Conservation (phyloP, 2,113 vertebrate genomes). For the Equus przewalskii region DNA sequence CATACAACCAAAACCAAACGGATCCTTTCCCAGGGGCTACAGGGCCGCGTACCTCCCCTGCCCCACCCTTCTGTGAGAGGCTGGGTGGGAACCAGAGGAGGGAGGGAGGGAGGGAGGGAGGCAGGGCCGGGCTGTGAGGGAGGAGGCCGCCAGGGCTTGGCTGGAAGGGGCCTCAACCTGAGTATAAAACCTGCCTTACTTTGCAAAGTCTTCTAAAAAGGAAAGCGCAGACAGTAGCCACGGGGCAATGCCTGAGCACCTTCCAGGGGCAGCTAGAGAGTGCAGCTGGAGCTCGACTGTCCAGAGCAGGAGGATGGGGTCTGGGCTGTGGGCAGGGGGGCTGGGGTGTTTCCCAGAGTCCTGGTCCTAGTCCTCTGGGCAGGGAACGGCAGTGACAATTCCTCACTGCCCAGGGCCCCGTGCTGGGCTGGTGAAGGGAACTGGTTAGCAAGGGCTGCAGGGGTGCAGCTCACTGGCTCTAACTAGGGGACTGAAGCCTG, state of each 20-base stretch:
- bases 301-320: too few species aligned
- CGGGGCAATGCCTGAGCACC: neutral
- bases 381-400: neutral
- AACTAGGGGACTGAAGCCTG: neutral
- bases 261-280: neutral
- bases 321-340: neutral
- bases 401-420: neutral
- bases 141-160: neutral
- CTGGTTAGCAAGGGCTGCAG: neutral
- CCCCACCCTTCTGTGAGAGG: neutral
- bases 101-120: neutral
- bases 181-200: neutral
- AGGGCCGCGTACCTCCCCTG: neutral
- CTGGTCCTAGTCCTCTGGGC: neutral
- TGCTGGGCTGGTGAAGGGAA: neutral
- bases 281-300: neutral
- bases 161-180: neutral
- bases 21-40: constrained; percentile 25
- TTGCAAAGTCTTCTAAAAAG: neutral
- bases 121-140: neutral
- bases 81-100: neutral
- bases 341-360: neutral
- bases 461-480: neutral
- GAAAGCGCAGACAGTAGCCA: neutral
- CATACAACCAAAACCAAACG: neutral